These are phyloP conservation scores for Sanderia malayensis DNA, from an alignment of 30 jellyfish, hydroid and myxozoan genomes.

Conservation along the genomic window DNA sequence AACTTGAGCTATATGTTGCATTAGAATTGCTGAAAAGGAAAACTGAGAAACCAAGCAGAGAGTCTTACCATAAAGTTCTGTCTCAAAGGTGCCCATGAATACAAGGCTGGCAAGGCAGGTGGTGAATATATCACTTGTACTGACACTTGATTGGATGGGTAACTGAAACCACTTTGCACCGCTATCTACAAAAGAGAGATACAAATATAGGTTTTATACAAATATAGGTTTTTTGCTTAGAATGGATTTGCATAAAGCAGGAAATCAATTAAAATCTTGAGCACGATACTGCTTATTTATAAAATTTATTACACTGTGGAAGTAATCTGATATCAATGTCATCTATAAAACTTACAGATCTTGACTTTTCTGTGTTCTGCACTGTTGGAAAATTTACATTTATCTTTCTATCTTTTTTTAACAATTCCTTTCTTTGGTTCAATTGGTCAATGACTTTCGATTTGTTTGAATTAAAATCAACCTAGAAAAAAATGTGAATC, in stretches of 20 bases:
- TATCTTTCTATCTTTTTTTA: constrained; percentile 5
- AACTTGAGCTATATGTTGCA: too few relatives aligned
- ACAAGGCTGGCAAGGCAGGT: constrained; percentile 84
- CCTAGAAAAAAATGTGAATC: constrained; percentile 10
- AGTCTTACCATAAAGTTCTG: constrained; percentile 89
- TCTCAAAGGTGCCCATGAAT: constrained; percentile 90
- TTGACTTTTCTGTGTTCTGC: constrained; percentile 55
- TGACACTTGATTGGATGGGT: constrained; percentile 69
- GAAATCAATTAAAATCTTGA: too few relatives aligned
- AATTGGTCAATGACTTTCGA: constrained; percentile 13
- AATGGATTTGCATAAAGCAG: too few relatives aligned
- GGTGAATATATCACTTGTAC: constrained; percentile 72
- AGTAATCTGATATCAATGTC: too few relatives aligned
- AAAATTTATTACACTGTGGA: too few relatives aligned
- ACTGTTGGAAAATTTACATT: constrained; percentile 27
- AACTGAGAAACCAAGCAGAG: too few relatives aligned
- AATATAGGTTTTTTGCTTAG: too few relatives aligned
- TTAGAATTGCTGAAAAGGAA: too few relatives aligned
- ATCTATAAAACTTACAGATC: constrained; percentile 32
- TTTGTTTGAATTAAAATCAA: constrained; percentile 51
- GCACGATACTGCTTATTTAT: too few relatives aligned
- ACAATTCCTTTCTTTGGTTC: constrained; percentile 9
- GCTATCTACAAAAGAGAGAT: constrained; percentile 38
- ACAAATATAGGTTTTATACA: too few relatives aligned
- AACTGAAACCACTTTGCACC: constrained; percentile 82